Percentiles rank a stretch among this genome's conserved stretches.
phyloP scores from a whole-genome alignment of 2,113 vertebrate species.

The Spheniscus mendiculus region DNA sequence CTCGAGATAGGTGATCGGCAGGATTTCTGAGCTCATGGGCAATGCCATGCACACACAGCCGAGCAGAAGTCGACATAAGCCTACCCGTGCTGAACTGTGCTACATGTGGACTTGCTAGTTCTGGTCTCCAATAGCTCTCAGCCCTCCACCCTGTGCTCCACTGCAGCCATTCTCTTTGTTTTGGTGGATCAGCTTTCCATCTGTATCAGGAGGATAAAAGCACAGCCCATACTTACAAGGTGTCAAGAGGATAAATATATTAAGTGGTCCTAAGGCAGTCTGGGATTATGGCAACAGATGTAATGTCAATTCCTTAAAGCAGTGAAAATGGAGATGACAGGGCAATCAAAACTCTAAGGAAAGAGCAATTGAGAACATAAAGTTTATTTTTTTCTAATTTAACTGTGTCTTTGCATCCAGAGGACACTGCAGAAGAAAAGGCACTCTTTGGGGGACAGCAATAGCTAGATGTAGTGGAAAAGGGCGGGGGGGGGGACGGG shows the following conservation, averaged over 20 bases:
- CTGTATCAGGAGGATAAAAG: conserved; percentile 10
- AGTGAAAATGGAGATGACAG: neutral
- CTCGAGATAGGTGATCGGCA: neutral
- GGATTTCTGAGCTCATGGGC: neutral
- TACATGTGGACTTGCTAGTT: neutral
- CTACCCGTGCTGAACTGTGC: neutral
- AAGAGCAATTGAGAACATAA: neutral
- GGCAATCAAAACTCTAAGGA: neutral
- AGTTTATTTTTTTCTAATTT: neutral
- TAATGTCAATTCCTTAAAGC: neutral
- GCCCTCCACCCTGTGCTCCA: neutral
- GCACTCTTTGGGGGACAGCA: neutral
- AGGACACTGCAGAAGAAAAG: neutral
- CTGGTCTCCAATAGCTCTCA: neutral
- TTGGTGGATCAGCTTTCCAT: neutral
- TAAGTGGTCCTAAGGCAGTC: conserved; percentile 2
- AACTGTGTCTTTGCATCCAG: neutral
- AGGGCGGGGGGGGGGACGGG: neutral
- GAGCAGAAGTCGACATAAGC: neutral
- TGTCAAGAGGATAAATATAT: conserved; percentile 32
- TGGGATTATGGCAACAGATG: neutral
- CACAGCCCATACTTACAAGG: neutral
- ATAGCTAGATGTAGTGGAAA: neutral
- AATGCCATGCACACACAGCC: neutral
- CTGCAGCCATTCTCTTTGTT: neutral